Base-by-base conservation (phyloP, 1,140 invertebrate species). In the Acromyrmex charruanus region DNA sequence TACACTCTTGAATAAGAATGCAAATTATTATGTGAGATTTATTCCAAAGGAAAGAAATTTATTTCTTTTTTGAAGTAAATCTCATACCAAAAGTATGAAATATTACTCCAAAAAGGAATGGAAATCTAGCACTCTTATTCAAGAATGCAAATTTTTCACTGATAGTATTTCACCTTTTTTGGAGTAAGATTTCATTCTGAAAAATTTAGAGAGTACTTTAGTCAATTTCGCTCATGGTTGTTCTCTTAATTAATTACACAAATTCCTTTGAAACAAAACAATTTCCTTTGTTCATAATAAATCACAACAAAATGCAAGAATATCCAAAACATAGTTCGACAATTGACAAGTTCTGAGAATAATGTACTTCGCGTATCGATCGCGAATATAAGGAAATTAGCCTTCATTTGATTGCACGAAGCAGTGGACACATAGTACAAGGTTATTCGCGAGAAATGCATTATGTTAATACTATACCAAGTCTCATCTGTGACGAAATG, bases 381-480 rank as follows among this genome's bases (percentile, higher is more conserved):
- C n/a, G 4, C 3, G 12, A 2, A 66, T 65, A 49, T 31, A 44
- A 44, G 6, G 9, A 77, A 77, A 49, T 65, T 51, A 66, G 35
- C 39, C 10, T 44, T 1, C 3, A 44, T 77, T 59, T 0, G 9
- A 39, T 39, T 65, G 25, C 25, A 51, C 4, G 35, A 65, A 18
- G 58, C 16, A 74, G 35, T 21, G 3, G 39, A 44, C 25, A 66
- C 44, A 6, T 12, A 39, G 25, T 25, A 58, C 39, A 10, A 79
- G 44, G 25, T 31, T 18, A 65, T 14, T 77, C 16, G 39, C 18
- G 14, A 59, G 31, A 79, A 79, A 66, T 44, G 7, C 14, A 66
- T 66, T 66, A 35, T 66, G 75, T 59, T 79, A 79, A 79, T 79
- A 59, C 12, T n/a, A 74, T 55, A 18, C 18, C 53, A 55, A 69